phyloP scores from a whole-genome alignment of 2,113 vertebrate genomes.

The Hippocampus guttulatus region DNA sequence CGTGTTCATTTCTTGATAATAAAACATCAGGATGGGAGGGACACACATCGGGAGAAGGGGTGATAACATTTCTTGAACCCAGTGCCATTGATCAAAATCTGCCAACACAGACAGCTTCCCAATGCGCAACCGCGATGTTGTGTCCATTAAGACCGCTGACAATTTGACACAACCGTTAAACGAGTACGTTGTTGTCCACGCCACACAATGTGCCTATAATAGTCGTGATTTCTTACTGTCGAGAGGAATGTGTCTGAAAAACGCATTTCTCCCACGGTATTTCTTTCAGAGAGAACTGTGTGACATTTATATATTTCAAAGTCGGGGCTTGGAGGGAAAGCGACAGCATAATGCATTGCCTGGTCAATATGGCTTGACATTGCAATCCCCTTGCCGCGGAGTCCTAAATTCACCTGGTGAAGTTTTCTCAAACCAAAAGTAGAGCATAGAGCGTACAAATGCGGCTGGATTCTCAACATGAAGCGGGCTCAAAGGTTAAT shows the following conservation, averaged over 20 bases:
- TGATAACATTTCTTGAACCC: constrained; percentile 43
- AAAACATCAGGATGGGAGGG: constrained; percentile 30
- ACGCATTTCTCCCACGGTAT: constrained; percentile 51
- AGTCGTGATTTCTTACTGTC: constrained; percentile 26
- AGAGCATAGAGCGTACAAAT: constrained; percentile 10
- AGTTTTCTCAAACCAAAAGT: constrained; percentile 39
- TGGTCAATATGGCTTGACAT: constrained; percentile 54
- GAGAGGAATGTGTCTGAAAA: constrained; percentile 37
- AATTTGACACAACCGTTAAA: constrained; percentile 12
- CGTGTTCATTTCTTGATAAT: constrained; percentile 29
- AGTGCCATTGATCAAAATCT: constrained; percentile 4
- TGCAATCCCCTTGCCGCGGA: constrained; percentile 50
- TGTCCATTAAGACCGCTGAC: constrained; percentile 14
- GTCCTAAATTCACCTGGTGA: constrained; percentile 47
- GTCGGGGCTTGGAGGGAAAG: constrained; percentile 43
- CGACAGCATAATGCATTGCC: constrained; percentile 53
- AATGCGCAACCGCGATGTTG: constrained; percentile 6
- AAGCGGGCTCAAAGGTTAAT: constrained; percentile 34
- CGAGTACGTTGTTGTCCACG: constrained; percentile 5
- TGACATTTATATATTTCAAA: constrained; percentile 62
- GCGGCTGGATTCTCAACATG: constrained; percentile 45
- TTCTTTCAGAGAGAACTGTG: constrained; percentile 51
- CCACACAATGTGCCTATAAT: constrained; percentile 33
- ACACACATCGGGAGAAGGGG: constrained; percentile 21
- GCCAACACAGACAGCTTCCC: constrained; percentile 6